These are phyloP conservation scores for Pristionchus entomophagus DNA, from an alignment of 2,888 invertebrate species.

Conservation along the genomic window DNA sequence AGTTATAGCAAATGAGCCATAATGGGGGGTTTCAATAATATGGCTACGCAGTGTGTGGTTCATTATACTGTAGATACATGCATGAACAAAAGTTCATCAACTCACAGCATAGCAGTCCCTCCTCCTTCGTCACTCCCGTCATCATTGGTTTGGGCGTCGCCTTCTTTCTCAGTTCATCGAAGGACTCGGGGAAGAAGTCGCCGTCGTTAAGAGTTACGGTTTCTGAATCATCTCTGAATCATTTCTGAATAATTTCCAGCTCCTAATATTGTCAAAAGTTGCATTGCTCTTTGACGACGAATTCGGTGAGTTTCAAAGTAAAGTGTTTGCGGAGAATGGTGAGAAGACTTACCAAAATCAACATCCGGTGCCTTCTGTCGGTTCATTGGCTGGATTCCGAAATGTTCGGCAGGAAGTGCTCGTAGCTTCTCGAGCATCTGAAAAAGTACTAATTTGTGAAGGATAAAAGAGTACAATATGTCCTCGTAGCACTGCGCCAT, in stretches of 20 bases:
- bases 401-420: not conserved
- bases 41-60: too few species aligned
- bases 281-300: not conserved
- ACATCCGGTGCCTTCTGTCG: not conserved
- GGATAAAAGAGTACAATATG: not conserved
- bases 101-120: constrained; percentile 49
- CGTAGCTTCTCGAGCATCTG: constrained; percentile 25
- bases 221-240: constrained; percentile 36
- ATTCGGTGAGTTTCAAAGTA: constrained; percentile 56
- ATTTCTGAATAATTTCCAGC: not conserved
- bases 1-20: too few species aligned
- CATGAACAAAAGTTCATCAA: constrained; percentile 45
- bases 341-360: constrained; percentile 50
- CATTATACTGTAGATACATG: too few species aligned
- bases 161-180: too few species aligned
- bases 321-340: constrained; percentile 49
- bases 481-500: too few species aligned
- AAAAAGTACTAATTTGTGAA: not conserved
- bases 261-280: not conserved
- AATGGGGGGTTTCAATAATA: too few species aligned
- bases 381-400: not conserved
- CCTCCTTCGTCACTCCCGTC: too few species aligned
- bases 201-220: not conserved
- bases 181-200: not conserved
- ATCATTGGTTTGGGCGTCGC: too few species aligned